phyloP scores from a whole-genome alignment of 2,113 vertebrate species.

The Dasyurus viverrinus region DNA sequence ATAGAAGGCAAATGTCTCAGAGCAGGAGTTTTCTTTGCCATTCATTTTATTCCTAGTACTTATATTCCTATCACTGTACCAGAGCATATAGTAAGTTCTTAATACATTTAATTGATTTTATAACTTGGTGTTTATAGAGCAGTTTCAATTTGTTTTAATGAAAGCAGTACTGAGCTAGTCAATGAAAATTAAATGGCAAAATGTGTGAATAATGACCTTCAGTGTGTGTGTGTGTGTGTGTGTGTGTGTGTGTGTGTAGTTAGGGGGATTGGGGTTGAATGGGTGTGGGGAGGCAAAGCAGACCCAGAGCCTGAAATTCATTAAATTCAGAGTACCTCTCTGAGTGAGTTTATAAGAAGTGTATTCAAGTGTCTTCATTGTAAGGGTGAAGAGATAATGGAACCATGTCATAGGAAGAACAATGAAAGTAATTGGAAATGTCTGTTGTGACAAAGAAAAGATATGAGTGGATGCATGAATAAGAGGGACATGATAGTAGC shows the following conservation, averaged over 20 bases:
- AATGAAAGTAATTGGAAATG: background rate
- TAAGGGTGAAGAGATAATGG: background rate
- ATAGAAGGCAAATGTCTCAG: background rate
- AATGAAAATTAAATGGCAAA: background rate
- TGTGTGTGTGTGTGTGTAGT: too few relatives aligned
- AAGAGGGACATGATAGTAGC: background rate
- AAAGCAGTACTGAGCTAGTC: background rate
- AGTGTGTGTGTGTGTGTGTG: background rate
- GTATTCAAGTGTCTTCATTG: background rate
- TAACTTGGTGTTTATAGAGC: background rate
- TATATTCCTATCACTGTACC: background rate
- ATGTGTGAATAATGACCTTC: background rate
- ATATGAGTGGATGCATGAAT: background rate
- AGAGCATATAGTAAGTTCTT: background rate
- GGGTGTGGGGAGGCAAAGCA: background rate
- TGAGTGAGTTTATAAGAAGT: background rate
- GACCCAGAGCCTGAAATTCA: background rate
- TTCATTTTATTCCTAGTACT: background rate
- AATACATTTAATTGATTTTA: background rate
- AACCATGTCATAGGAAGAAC: background rate
- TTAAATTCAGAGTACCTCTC: background rate
- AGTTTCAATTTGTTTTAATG: background rate
- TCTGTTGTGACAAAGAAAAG: background rate
- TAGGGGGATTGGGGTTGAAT: background rate
- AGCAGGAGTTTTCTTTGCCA: background rate